phyloP scores from a whole-genome alignment of 2,113 vertebrate genomes.

The Neotoma lepida region DNA sequence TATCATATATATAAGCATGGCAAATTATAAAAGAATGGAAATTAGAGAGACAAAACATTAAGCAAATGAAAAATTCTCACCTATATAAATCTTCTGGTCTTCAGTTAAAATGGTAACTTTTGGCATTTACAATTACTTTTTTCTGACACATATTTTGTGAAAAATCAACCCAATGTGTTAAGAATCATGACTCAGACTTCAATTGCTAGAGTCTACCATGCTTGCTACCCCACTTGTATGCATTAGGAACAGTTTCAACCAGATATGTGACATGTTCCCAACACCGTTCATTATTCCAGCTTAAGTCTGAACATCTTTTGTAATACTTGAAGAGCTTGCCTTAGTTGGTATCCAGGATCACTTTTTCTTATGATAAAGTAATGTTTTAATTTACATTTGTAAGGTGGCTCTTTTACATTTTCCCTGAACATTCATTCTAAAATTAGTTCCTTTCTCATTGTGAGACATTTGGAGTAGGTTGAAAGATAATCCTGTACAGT shows the following conservation, averaged over 20 bases:
- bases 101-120: background rate
- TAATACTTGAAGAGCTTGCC: background rate
- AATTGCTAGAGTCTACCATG: background rate
- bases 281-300: background rate
- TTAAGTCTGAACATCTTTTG: background rate
- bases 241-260: background rate
- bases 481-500: background rate
- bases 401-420: background rate
- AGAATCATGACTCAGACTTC: background rate
- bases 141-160: background rate
- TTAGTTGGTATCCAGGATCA: background rate
- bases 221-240: background rate
- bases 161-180: background rate
- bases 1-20: background rate
- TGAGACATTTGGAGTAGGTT: background rate
- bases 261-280: background rate
- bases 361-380: background rate
- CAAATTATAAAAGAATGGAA: background rate
- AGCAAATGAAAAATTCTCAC: background rate
- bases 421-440: background rate
- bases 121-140: background rate
- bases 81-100: background rate
- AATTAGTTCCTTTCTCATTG: background rate
- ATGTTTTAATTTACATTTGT: background rate
- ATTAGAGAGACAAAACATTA: background rate